A percentile compares a stretch with the other conserved stretches of the same genome.
These are phyloP conservation scores for Cariama cristata DNA, from an alignment of 2,113 vertebrate genomes.

Conservation along the genomic window DNA sequence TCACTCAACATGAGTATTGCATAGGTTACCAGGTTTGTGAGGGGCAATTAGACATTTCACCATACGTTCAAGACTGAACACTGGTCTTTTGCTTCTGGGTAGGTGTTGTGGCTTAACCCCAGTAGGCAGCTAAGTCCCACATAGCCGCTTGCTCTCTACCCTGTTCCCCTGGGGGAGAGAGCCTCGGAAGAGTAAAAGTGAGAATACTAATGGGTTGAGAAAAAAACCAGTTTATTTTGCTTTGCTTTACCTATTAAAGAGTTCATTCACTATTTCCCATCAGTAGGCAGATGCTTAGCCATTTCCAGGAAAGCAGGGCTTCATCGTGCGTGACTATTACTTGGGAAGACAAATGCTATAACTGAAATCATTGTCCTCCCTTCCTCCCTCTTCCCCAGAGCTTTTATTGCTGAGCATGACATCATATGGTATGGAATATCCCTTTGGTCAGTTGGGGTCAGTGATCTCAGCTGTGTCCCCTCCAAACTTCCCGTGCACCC, in stretches of 20 bases:
- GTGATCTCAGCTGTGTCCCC: no score
- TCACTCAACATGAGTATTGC: not conserved
- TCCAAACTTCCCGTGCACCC: not conserved
- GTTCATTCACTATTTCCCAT: not conserved
- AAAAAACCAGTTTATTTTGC: not conserved
- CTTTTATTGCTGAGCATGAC: not conserved
- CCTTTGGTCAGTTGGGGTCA: no score
- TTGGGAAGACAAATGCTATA: not conserved
- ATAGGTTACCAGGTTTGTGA: not conserved
- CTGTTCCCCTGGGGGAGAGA: no score
- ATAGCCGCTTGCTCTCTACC: no score
- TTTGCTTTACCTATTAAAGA: not conserved
- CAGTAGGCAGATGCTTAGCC: not conserved
- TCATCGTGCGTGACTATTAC: accelerated
- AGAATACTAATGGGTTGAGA: not conserved
- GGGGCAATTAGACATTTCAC: not conserved
- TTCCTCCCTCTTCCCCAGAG: not conserved
- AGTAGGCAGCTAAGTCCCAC: not conserved
- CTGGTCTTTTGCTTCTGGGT: not conserved
- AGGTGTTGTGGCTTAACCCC: not conserved
- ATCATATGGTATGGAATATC: no score
- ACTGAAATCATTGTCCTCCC: accelerated
- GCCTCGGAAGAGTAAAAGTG: not conserved
- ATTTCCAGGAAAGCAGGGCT: not conserved
- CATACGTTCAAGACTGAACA: not conserved